phyloP scores from a whole-genome alignment of 2,797 vertebrate species.

The Tadarida brasiliensis region DNA sequence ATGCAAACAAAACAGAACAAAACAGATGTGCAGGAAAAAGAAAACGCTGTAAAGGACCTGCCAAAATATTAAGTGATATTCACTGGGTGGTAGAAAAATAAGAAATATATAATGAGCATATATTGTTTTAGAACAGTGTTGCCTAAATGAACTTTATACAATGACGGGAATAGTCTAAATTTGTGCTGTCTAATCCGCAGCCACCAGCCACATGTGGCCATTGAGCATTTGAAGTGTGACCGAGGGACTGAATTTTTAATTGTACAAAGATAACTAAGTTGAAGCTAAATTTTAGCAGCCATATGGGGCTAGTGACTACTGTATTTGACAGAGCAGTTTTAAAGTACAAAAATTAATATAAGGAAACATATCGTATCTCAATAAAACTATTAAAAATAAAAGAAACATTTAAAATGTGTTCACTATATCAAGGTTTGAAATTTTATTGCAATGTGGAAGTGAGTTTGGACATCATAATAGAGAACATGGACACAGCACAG shows the following conservation, averaged over 20 bases:
- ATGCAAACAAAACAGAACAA: constrained; percentile 46
- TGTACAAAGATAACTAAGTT: not conserved
- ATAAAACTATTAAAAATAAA: constrained; percentile 29
- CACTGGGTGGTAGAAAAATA: not conserved
- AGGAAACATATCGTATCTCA: not conserved
- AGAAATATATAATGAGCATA: not conserved
- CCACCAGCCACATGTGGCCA: not conserved
- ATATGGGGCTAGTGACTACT: not conserved
- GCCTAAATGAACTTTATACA: not conserved
- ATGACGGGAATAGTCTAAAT: not conserved
- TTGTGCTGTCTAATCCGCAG: not conserved
- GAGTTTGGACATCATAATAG: constrained; percentile 11
- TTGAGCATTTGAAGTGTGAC: not conserved
- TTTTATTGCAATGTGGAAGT: not conserved
- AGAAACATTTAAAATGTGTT: constrained; percentile 8
- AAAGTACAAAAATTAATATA: constrained; percentile 4
- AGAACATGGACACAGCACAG: not conserved
- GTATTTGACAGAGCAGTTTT: not conserved
- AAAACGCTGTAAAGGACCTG: not conserved
- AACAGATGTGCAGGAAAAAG: not conserved
- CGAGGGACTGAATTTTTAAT: not conserved
- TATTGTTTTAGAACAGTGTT: not conserved
- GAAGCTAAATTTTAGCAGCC: constrained; percentile 9
- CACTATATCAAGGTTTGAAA: constrained; percentile 4
- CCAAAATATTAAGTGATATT: constrained; percentile 31